A percentile compares a stretch with the other conserved stretches of the same genome.
phyloP scores from a whole-genome alignment of 2,113 vertebrate genomes.

The Polyodon spathula region DNA sequence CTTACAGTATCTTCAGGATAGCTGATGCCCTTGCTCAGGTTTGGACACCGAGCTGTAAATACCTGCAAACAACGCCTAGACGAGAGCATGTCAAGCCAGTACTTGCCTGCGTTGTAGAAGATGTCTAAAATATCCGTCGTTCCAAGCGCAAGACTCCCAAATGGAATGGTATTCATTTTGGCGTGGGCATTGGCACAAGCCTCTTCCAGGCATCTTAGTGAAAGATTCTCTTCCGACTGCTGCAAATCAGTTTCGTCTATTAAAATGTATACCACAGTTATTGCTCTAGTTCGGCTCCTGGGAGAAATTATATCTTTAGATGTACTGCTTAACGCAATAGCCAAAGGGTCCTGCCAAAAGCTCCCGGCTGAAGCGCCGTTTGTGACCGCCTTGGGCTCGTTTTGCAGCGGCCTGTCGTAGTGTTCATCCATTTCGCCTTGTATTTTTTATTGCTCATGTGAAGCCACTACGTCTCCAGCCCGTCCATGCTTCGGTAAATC shows the following conservation, averaged over 20 bases:
- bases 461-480: background rate
- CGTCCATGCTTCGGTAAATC: slow-evolving; percentile 12
- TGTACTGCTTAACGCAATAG: slow-evolving; percentile 44
- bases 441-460: background rate
- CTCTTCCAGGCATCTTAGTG: slow-evolving; percentile 58
- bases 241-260: slow-evolving; percentile 46
- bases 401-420: slow-evolving; percentile 46
- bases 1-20: no score
- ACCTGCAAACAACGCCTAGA: background rate
- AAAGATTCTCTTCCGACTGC: slow-evolving; percentile 45
- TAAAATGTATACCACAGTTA: slow-evolving; percentile 61
- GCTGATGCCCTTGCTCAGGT: no score
- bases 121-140: slow-evolving; percentile 57
- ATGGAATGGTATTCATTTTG: slow-evolving; percentile 49
- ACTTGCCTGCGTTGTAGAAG: slow-evolving; percentile 85
- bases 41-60: no score
- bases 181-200: slow-evolving; percentile 60
- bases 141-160: slow-evolving; percentile 56
- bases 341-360: slow-evolving; percentile 73
- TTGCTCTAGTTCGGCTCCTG: slow-evolving; percentile 44
- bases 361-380: slow-evolving; percentile 56
- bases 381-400: slow-evolving; percentile 35
- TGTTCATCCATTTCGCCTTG: slow-evolving; percentile 41
- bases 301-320: slow-evolving; percentile 34
- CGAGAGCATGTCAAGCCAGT: slow-evolving; percentile 10